Base-by-base conservation (phyloP, 2,888 invertebrate species). In the Harpalus rubripes region DNA sequence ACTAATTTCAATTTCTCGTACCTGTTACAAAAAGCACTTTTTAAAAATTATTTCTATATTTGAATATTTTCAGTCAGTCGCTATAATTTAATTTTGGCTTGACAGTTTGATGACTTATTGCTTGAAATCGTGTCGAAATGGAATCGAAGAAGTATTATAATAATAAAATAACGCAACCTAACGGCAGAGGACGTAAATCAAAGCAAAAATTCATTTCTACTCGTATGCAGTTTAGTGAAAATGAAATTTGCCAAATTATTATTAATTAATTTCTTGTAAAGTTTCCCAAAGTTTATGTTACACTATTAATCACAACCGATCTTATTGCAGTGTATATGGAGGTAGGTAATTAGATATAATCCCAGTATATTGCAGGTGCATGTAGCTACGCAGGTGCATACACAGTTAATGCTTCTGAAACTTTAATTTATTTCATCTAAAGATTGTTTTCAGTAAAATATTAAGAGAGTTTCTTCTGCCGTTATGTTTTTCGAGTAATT, bases 301-400 rank as follows among this genome's bases (percentile, higher is more conserved):
- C 68, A 15, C 68, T 39, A 68, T 68, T 32, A 41, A 68, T 68
- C 68, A 39, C 12, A 63, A 5, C 39, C 32, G 39, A 39, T 68
- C n/a, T 15, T 39, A 39, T 68, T 68, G 39, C 68, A 32, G 39
- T 68, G 12, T 39, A 15, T 26, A 18, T 52, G 59, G 12, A 7
- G n/a, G 10, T 10, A 68, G 15, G n/a, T 68, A 68, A 65, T 65
- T 65, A 68, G 39, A 32, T 68, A 15, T 68, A 68, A 68, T 68
- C 68, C 68, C n/a, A 3, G 7, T 68, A 15, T 39, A 68, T 68
- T 68, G n/a, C 39, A 68, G 39, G 26, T 68, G 68, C 39, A 68
- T 22, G n/a, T 68, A n/a, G 7, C 4, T n/a, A 32, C 68, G 68
- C 68, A 68, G 68, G 68, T 68, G 68, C 15, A 68, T 68, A 15